Evolutionary conservation across 1,140 invertebrate genomes (phyloP).

Genomic region (Ceratitis capitata): DNA sequence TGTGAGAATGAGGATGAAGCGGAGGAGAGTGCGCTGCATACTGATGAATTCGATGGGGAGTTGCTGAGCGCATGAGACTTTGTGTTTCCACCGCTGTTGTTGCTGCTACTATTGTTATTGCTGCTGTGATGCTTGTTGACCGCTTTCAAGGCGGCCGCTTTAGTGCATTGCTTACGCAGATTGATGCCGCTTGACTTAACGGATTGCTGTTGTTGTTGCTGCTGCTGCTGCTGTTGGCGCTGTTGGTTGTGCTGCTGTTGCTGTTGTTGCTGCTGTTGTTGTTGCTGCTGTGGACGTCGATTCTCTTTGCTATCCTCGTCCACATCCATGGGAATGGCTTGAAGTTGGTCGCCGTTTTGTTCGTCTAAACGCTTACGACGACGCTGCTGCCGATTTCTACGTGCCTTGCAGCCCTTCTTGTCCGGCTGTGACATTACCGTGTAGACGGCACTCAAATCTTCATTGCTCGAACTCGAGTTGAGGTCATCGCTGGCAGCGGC

Average conservation of each 20-base stretch:
- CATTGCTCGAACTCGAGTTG: slow-evolving; percentile 53
- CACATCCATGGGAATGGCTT: slow-evolving; percentile 30
- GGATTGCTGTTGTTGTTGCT: slow-evolving; percentile 39
- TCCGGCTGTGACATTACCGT: background rate
- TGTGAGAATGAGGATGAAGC: slow-evolving; percentile 29
- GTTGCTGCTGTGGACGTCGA: slow-evolving; percentile 37
- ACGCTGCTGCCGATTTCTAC: slow-evolving; percentile 32
- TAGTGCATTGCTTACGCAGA: slow-evolving; percentile 44
- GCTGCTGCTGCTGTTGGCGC: background rate
- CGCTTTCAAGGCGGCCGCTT: slow-evolving; percentile 42
- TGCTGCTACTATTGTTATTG: background rate
- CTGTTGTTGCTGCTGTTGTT: background rate
- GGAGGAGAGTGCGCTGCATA: slow-evolving; percentile 47
- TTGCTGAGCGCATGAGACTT: slow-evolving; percentile 11
- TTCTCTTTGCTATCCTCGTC: slow-evolving; percentile 40
- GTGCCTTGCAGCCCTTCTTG: slow-evolving; percentile 42
- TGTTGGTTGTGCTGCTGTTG: too few relatives aligned
- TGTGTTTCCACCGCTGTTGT: slow-evolving; percentile 34
- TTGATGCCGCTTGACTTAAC: background rate
- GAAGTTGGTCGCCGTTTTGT: background rate
- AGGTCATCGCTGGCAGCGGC: slow-evolving; percentile 53
- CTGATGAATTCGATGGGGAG: slow-evolving; percentile 44
- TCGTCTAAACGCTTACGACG: slow-evolving; percentile 44
- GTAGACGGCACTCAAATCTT: slow-evolving; percentile 48
- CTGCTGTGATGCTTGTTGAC: slow-evolving; percentile 1